Conservation (phyloP, 2,797 vertebrate species). For the Anabas testudineus region DNA sequence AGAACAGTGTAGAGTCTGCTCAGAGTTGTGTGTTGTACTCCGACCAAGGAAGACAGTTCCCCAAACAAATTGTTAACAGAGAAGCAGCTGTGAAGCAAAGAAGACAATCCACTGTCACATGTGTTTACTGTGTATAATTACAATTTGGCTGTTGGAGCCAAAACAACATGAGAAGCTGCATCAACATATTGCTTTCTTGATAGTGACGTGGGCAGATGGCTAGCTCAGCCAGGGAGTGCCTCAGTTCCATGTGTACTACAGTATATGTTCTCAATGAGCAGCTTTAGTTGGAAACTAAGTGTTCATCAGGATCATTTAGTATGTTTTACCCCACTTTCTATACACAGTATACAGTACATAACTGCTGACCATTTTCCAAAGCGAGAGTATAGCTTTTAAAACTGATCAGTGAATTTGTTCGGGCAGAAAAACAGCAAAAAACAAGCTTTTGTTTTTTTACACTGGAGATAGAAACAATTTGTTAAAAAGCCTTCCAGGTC, state of each 20-base stretch:
- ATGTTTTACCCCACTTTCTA: constrained; percentile 71
- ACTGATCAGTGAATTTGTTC: neutral
- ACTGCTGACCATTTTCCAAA: constrained; percentile 76
- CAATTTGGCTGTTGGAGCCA: neutral
- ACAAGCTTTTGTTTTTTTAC: neutral
- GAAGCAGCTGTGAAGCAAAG: neutral
- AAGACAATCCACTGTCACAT: constrained; percentile 1
- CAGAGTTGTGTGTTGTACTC: neutral
- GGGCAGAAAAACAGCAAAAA: constrained; percentile 3
- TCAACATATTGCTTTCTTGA: neutral
- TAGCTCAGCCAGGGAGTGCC: neutral
- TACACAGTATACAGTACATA: constrained; percentile 64
- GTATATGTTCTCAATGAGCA: neutral
- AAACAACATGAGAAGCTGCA: neutral
- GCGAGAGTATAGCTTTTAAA: constrained; percentile 26
- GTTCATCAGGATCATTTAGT: constrained; percentile 17
- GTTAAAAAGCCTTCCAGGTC: constrained; percentile 30
- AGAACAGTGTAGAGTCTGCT: neutral
- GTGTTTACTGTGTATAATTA: neutral
- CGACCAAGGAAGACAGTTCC: neutral
- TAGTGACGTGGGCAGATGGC: neutral
- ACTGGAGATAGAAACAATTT: constrained; percentile 15
- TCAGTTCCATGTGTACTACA: neutral
- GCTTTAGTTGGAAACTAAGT: neutral
- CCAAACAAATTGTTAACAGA: neutral